Conservation (phyloP, 2,888 invertebrate genomes). For the Trissolcus brochymenae region DNA sequence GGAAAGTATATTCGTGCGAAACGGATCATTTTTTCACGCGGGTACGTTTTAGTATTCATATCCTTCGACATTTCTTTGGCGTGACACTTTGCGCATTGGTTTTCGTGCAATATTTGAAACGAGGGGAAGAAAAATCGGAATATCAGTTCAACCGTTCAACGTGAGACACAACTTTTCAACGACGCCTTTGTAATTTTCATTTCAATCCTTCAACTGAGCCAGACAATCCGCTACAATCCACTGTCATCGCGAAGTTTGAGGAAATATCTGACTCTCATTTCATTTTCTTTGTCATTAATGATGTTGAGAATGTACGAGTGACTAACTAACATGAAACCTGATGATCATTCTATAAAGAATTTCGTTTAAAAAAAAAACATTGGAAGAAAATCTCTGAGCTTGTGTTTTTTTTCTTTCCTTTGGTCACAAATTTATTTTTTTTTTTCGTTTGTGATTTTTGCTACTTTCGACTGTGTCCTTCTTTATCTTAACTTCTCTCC, state of each 20-base stretch:
- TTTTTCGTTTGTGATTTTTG: constrained; percentile 42
- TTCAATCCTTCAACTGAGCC: no score
- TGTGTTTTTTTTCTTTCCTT: constrained; percentile 35
- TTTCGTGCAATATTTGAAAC: not conserved
- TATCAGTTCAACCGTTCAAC: no score
- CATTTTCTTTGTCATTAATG: no score
- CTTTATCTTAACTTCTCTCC: constrained; percentile 61
- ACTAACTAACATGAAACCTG: no score
- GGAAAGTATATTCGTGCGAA: constrained; percentile 31
- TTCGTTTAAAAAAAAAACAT: constrained; percentile 26
- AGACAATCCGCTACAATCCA: no score
- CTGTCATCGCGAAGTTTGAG: no score
- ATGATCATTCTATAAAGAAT: not conserved
- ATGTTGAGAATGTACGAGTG: no score
- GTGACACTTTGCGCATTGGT: not conserved
- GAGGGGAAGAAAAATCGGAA: not conserved
- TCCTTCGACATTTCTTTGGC: constrained; percentile 10
- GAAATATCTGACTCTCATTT: no score
- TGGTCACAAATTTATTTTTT: constrained; percentile 43
- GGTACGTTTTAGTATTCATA: constrained; percentile 23
- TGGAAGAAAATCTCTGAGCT: constrained; percentile 26
- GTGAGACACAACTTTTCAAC: no score
- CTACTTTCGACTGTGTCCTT: constrained; percentile 59
- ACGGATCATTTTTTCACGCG: constrained; percentile 12
- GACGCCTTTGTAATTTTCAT: no score